Conservation (phyloP, 2,113 vertebrate species). For the Apodemus sylvaticus region DNA sequence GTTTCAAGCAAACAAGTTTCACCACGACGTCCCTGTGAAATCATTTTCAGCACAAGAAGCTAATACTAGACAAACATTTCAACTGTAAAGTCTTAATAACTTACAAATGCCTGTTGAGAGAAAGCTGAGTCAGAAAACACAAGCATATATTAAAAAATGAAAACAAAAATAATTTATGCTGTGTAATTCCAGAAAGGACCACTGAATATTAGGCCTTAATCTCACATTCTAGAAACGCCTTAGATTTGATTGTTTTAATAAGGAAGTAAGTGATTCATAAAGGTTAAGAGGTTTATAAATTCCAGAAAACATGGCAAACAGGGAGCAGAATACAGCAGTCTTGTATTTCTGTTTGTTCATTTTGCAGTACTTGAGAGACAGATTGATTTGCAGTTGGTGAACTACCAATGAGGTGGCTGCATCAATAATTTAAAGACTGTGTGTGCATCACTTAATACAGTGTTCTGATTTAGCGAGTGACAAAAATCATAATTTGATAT, state of each 20-base stretch:
- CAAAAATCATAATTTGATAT: background rate
- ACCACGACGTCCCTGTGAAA: conserved; percentile 55
- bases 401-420: background rate
- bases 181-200: background rate
- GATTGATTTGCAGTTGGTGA: background rate
- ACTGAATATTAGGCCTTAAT: background rate
- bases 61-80: conserved; percentile 33
- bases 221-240: conserved; percentile 6
- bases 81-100: conserved; percentile 42
- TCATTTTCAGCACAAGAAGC: background rate
- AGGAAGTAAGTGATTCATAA: background rate
- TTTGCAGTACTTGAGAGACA: background rate
- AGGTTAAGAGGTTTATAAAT: background rate
- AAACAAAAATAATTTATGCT: background rate
- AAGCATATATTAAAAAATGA: conserved; percentile 24
- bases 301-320: background rate
- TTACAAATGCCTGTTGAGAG: conserved; percentile 1
- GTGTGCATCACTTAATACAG: background rate
- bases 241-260: background rate
- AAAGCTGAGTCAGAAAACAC: conserved; percentile 54
- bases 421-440: background rate
- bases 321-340: background rate
- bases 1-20: conserved; percentile 62
- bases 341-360: background rate
- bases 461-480: background rate